Conservation (phyloP, 2,888 invertebrate genomes). For the Biston betularia region DNA sequence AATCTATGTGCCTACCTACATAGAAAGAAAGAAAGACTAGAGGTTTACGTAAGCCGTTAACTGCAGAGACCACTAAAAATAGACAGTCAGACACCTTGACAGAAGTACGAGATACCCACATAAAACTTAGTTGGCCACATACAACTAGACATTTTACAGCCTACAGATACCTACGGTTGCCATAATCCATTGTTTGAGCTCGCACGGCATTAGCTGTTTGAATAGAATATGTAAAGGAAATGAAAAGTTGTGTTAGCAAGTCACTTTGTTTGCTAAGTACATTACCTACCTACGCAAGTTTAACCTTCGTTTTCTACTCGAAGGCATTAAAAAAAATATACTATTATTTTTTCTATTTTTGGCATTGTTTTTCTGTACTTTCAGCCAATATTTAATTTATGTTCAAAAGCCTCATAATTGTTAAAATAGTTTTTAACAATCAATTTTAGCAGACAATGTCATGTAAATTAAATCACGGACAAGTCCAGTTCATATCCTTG, state of each 20-base stretch:
- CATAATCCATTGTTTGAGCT: slow-evolving; percentile 16
- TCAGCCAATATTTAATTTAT: too few species aligned
- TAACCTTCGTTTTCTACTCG: neutral
- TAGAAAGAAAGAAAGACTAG: too few species aligned
- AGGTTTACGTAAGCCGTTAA: too few species aligned
- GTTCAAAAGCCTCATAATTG: too few species aligned
- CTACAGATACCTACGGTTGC: slow-evolving; percentile 1
- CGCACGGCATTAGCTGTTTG: slow-evolving; percentile 1
- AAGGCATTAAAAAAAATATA: neutral
- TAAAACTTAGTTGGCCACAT: neutral
- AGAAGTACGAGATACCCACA: neutral
- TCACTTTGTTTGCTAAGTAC: slow-evolving; percentile 7
- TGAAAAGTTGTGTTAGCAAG: slow-evolving; percentile 12
- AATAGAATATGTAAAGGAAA: slow-evolving; percentile 21
- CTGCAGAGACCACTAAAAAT: too few species aligned
- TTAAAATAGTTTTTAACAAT: too few species aligned
- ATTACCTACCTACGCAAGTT: neutral
- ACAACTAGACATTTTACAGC: neutral
- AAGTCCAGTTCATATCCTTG: too few species aligned
- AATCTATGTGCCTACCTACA: neutral
- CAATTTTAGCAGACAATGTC: too few species aligned
- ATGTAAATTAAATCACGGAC: too few species aligned
- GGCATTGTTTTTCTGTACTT: too few species aligned
- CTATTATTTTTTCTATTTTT: too few species aligned
- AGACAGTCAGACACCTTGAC: too few species aligned